phyloP scores from a whole-genome alignment of 2,888 invertebrate species.

The Amitus sp. region DNA sequence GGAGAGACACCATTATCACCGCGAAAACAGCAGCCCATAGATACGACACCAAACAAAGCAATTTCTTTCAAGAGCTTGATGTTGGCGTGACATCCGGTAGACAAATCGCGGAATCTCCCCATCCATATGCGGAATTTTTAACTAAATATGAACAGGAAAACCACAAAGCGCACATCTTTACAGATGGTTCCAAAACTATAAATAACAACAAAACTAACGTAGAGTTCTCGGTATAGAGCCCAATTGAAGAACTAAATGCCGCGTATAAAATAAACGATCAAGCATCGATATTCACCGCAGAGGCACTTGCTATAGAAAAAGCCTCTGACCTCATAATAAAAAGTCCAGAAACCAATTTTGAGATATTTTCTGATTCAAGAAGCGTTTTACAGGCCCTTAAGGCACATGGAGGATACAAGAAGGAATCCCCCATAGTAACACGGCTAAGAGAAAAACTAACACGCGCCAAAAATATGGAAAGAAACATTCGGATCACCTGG shows the following conservation, averaged over 20 bases:
- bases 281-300: slow-evolving; percentile 14
- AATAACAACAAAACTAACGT: neutral
- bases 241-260: neutral
- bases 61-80: no score
- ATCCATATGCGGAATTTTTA: neutral
- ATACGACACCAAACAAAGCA: no score
- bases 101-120: neutral
- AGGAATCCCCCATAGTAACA: slow-evolving; percentile 3
- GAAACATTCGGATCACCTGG: no score
- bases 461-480: no score
- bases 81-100: no score
- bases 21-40: no score
- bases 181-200: slow-evolving; percentile 10
- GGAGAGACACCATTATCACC: no score
- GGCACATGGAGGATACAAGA: neutral
- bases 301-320: slow-evolving; percentile 5
- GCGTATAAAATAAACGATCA: slow-evolving; percentile 6
- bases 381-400: neutral
- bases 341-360: neutral
- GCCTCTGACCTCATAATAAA: neutral
- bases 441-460: slow-evolving; percentile 7
- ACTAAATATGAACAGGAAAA: neutral
- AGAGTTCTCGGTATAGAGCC: slow-evolving; percentile 4
- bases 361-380: slow-evolving; percentile 11
- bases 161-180: neutral